Evolutionary conservation across 2,888 invertebrate species (phyloP).

Genomic region (Hyposoter dolosus): DNA sequence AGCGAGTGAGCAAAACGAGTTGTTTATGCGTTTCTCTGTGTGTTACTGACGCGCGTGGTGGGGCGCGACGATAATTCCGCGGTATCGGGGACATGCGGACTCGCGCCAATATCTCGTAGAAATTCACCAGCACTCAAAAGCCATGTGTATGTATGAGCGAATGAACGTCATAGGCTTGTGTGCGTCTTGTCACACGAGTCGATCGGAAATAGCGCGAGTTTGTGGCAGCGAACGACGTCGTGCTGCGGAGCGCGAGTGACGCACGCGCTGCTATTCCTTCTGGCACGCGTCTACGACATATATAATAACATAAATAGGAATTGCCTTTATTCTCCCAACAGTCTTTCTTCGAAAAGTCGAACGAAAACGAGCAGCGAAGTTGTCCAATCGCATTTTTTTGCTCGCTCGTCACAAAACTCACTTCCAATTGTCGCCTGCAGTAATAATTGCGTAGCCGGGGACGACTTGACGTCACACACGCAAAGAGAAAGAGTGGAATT

Average conservation of each 20-base stretch:
- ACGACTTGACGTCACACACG: neutral
- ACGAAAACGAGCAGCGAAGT: neutral
- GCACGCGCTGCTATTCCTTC: conserved; percentile 78
- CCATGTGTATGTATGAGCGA: conserved; percentile 25
- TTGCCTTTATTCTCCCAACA: conserved; percentile 60
- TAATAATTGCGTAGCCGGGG: neutral
- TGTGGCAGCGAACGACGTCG: conserved; percentile 67
- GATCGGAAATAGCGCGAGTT: conserved; percentile 79
- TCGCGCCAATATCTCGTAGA: conserved; percentile 59
- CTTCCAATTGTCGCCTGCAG: conserved; percentile 16
- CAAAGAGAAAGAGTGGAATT: neutral
- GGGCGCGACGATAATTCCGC: conserved; percentile 59
- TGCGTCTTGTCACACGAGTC: conserved; percentile 75
- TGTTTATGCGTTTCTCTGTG: conserved; percentile 29
- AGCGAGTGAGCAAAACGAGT: conserved; percentile 8
- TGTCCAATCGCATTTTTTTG: conserved; percentile 6
- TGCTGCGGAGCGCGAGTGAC: conserved; percentile 73
- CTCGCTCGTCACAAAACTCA: neutral
- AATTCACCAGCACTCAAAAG: conserved; percentile 37
- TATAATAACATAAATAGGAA: conserved; percentile 40
- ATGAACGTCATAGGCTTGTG: neutral
- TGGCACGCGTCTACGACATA: conserved; percentile 79
- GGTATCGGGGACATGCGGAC: conserved; percentile 61
- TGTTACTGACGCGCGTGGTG: conserved; percentile 60
- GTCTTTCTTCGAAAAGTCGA: conserved; percentile 71